phyloP scores from a whole-genome alignment of 2,797 vertebrate genomes.

The Babyrousa celebensis region DNA sequence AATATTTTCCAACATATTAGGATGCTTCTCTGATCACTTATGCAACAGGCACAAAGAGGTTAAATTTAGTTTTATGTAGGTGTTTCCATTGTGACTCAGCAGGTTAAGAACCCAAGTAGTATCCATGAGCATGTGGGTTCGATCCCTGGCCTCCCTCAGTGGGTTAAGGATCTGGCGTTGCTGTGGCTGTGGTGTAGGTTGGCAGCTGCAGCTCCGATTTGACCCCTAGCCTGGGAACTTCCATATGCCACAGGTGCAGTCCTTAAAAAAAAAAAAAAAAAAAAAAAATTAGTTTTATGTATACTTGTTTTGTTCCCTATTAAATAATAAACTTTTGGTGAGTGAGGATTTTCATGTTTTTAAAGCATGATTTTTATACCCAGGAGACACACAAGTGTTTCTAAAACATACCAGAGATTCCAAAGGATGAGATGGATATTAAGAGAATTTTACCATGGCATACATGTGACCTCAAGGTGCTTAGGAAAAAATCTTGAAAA shows the following conservation, averaged over 20 bases:
- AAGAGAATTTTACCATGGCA: not conserved
- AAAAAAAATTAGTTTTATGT: not conserved
- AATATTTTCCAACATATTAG: not conserved
- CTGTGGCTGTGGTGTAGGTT: too few relatives aligned
- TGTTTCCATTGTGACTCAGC: too few relatives aligned
- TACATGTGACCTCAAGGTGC: not conserved
- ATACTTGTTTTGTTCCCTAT: not conserved
- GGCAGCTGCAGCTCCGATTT: too few relatives aligned
- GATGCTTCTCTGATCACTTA: not conserved
- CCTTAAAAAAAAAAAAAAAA: too few relatives aligned
- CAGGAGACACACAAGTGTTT: not conserved
- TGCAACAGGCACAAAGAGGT: not conserved
- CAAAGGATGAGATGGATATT: not conserved
- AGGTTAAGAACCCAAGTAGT: too few relatives aligned
- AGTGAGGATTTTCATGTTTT: not conserved
- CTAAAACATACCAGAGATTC: not conserved
- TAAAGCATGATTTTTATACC: not conserved
- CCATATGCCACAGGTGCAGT: too few relatives aligned
- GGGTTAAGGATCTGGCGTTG: too few relatives aligned
- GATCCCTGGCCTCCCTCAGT: too few relatives aligned
- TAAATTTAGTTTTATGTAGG: not conserved
- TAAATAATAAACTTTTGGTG: not conserved
- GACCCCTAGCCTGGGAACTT: too few relatives aligned
- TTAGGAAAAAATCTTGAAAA: not conserved
- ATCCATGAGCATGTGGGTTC: too few relatives aligned